Base-by-base conservation (phyloP, 53 echinoderm and acorn worm genomes). In the Temnopleurus reevesii region DNA sequence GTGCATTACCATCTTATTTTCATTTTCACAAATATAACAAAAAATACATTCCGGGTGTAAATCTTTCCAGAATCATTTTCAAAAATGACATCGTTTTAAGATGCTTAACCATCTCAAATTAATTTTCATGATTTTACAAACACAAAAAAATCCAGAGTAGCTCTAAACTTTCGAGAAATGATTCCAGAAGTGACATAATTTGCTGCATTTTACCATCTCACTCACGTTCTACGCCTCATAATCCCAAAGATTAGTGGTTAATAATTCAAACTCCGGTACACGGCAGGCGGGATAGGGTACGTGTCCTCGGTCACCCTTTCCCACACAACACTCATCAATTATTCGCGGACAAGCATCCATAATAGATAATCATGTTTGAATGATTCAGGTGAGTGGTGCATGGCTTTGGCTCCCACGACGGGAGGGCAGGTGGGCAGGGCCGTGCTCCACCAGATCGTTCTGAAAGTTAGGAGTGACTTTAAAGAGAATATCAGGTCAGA, bases 351-450 rank as follows among this genome's bases (percentile, higher is more conserved):
- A 21, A 41, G 41, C n/a, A 36, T 71, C 41, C 36, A 71, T 71
- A 71, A 71, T 71, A 38, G 71, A 71, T 71, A 71, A 71, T 71
- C 71, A 71, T 71, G 71, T 71, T 71, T 71, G 71, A 71, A 71
- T 71, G 19, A 71, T 71, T 71, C 38, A 71, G 71, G 71, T 71
- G 41, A n/a, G 41, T n/a, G 23, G 41, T 19, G 38, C 41, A 7
- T 38, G 36, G 21, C 41, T 13, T 71, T 36, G 21, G 41, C 41
- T 71, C 71, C 71, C 71, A 19, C 2, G 71, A 38, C 41, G 71
- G 7, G 21, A 71, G n/a, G 71, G 38, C 71, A 71, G 71, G 71
- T 71, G 38, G 71, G 71, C 3, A 5, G 41, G 71, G 18, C 41
- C 21, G n/a, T n/a, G 30, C 5, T n/a, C n/a, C n/a, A n/a, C n/a